Conservation (phyloP, 2,888 invertebrate genomes). For the Lepeophtheirus nordmannii region DNA sequence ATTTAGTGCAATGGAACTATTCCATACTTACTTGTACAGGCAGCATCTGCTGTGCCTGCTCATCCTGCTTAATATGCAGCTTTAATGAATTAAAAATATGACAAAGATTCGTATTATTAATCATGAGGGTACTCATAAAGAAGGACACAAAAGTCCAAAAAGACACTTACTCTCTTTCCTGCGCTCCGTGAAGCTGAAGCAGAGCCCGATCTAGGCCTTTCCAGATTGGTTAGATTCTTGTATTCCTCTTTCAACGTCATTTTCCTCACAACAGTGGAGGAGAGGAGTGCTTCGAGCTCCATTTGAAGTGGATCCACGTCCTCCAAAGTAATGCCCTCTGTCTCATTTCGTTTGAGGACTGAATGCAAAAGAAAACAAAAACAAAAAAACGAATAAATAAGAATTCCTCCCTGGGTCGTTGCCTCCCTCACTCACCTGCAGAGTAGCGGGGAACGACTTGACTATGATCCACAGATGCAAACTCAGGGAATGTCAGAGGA, state of each 20-base stretch:
- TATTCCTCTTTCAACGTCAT: conserved; percentile 1
- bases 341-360: conserved; percentile 11
- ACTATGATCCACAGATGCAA: not conserved
- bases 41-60: no score
- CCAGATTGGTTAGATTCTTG: not conserved
- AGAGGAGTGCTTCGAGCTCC: conserved; percentile 20
- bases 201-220: not conserved
- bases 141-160: no score
- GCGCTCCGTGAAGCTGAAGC: not conserved
- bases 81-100: not conserved
- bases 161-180: not conserved
- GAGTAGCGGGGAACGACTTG: not conserved
- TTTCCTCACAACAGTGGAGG: conserved; percentile 6
- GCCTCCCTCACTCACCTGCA: not conserved
- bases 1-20: no score
- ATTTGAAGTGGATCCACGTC: conserved; percentile 18
- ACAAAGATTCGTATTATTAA: no score
- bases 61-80: not conserved
- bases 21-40: no score
- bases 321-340: conserved; percentile 7
- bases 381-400: not conserved
- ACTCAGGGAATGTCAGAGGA: conserved; percentile 11
- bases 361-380: not conserved
- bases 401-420: not conserved
- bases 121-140: no score